phyloP scores from a whole-genome alignment of 2,888 invertebrate species.

The Drosophila infuscata region DNA sequence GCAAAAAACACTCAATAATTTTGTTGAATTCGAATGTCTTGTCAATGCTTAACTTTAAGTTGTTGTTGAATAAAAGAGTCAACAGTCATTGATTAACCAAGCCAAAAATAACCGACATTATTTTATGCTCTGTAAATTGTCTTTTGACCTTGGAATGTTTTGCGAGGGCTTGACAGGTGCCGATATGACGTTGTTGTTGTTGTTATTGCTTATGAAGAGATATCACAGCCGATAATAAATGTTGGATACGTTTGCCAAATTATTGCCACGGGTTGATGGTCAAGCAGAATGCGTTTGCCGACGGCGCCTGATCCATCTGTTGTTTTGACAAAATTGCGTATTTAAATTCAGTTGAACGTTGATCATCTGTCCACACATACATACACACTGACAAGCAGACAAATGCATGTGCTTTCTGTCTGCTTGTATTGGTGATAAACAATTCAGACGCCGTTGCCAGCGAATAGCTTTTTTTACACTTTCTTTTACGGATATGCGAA shows the following conservation, averaged over 20 bases:
- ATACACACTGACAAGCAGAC: background rate
- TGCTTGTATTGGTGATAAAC: constrained; percentile 65
- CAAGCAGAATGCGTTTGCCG: constrained; percentile 47
- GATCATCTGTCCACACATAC: constrained; percentile 10
- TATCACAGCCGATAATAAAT: constrained; percentile 21
- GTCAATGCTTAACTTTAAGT: constrained; percentile 78
- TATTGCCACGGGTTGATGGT: constrained; percentile 31
- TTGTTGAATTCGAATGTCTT: constrained; percentile 73
- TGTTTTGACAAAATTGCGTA: constrained; percentile 67
- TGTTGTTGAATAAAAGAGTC: constrained; percentile 70
- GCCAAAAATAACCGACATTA: constrained; percentile 23
- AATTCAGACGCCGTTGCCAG: constrained; percentile 40
- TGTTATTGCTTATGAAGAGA: constrained; percentile 13
- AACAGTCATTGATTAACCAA: constrained; percentile 65
- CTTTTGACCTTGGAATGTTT: constrained; percentile 45
- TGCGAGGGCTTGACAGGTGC: constrained; percentile 23
- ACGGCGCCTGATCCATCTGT: constrained; percentile 28
- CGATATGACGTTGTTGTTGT: background rate
- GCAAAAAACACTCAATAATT: constrained; percentile 10
- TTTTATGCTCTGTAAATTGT: background rate
- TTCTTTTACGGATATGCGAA: background rate
- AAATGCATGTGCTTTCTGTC: constrained; percentile 6
- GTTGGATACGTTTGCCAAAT: constrained; percentile 40
- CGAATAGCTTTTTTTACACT: constrained; percentile 27
- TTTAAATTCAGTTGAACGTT: constrained; percentile 62